Evolutionary conservation across 1,140 invertebrate species (phyloP).

Genomic region (Drosophila pallidifrons): DNA sequence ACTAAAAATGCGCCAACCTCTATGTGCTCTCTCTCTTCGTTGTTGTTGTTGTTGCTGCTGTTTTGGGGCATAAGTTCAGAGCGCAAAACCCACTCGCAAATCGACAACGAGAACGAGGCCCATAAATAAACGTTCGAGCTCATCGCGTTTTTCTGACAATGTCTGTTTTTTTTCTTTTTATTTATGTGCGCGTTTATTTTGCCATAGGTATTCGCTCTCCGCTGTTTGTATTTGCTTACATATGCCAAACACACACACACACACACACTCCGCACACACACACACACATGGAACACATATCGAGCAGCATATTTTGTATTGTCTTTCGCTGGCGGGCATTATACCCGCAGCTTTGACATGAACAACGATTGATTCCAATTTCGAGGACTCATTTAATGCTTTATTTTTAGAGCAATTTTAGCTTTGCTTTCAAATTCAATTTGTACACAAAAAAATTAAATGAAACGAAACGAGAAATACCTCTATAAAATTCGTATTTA

Average conservation of each 20-base stretch:
- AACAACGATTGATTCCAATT: constrained; percentile 42
- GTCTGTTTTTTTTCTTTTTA: constrained; percentile 41
- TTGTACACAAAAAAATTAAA: background rate
- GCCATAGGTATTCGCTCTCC: constrained; percentile 44
- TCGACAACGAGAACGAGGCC: constrained; percentile 29
- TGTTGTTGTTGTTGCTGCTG: background rate
- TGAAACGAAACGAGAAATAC: background rate
- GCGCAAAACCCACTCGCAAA: constrained; percentile 9
- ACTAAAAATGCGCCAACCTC: constrained; percentile 32
- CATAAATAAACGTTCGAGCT: constrained; percentile 60
- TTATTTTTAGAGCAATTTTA: background rate
- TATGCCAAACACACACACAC: constrained; percentile 37
- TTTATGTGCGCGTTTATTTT: constrained; percentile 59
- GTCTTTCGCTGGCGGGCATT: constrained; percentile 39
- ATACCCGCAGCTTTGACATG: constrained; percentile 25
- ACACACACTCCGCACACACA: constrained; percentile 19
- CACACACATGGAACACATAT: constrained; percentile 24
- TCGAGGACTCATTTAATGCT: constrained; percentile 21
- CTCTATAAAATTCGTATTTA: background rate
- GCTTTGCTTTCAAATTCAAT: constrained; percentile 10
- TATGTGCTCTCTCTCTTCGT: constrained; percentile 2
- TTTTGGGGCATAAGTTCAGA: constrained; percentile 23
- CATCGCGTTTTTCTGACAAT: constrained; percentile 58
- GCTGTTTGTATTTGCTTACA: constrained; percentile 56
- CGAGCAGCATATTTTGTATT: constrained; percentile 51